Conservation (phyloP, 2,797 vertebrate genomes). For the Sparidentex hasta region DNA sequence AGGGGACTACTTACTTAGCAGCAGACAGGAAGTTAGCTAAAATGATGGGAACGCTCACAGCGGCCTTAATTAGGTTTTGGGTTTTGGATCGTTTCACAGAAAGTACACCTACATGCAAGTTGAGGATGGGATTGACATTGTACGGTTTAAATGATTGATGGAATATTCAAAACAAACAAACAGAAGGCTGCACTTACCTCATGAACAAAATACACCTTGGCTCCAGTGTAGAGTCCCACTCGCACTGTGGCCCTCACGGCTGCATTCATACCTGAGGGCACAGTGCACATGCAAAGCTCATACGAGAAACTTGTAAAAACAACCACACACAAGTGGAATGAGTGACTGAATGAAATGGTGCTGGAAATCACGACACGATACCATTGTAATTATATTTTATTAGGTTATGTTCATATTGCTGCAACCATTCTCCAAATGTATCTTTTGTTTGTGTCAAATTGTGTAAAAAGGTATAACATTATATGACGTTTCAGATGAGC, state of each 20-base stretch:
- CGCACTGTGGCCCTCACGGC: conserved; percentile 93
- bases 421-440: background rate
- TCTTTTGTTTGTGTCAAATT: too few species aligned
- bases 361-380: background rate
- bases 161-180: background rate
- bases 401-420: background rate
- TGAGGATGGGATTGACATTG: background rate
- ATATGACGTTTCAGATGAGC: background rate
- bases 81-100: background rate
- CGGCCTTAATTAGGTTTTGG: too few species aligned
- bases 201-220: conserved; percentile 92
- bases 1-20: too few species aligned
- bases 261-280: conserved; percentile 92
- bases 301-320: background rate
- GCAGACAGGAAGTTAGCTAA: too few species aligned
- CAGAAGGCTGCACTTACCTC: conserved; percentile 84
- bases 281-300: background rate
- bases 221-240: conserved; percentile 93
- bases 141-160: background rate
- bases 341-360: background rate
- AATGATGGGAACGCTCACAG: too few species aligned
- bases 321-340: background rate
- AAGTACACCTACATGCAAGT: background rate
- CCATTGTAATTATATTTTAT: background rate
- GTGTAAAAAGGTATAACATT: background rate